Base-by-base conservation (phyloP, 1,140 invertebrate genomes). In the Bombus fervidus region DNA sequence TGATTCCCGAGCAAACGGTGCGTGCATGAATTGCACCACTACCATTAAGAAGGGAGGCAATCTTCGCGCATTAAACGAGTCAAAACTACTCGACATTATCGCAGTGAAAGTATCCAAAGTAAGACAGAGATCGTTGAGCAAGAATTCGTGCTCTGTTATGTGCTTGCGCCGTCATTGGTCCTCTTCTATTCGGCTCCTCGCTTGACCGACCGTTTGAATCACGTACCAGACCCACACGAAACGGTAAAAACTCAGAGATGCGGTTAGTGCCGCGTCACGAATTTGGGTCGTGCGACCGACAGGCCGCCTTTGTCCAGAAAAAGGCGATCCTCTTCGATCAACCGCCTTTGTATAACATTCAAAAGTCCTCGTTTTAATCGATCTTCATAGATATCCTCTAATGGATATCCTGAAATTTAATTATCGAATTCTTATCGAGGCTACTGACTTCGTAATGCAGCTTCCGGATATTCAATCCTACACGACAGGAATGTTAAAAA, bases 221-320 rank as follows among this genome's bases (percentile, higher is more conserved):
- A 90, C 91, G 87, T 89, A 90, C 4, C 75, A 22, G 81, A 86
- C 79, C 77, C 78, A 86, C 73, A 76, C 86, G 85, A 83, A 91
- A 92, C 92, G 92, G 90, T 91, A 90, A 91, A 90, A 88, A 76
- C 57, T 59, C 57, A 81, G 81, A 89, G 76, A 89, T 59, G 74
- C 62, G 74, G 66, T 53, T 57, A 69, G 64, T 59, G 82, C 47
- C 71, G 64, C 37, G 85, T 39, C 76, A 47, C 37, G 84, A 79
- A 89, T 89, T 86, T 81, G 75, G 68, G 87, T 77, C 81, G 87
- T 74, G 84, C 47, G 74, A 84, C 75, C 31, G 31, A 28, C 57
- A 66, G 6, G 71, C 28, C 64, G 64, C 62, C 57, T 86, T 81
- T 76, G 62, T n/a, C 28, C 34, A 77, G 43, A 85, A 77, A 59